Evolutionary conservation across 2,113 vertebrate species (phyloP).

Genomic region (Hypanus sabinus): DNA sequence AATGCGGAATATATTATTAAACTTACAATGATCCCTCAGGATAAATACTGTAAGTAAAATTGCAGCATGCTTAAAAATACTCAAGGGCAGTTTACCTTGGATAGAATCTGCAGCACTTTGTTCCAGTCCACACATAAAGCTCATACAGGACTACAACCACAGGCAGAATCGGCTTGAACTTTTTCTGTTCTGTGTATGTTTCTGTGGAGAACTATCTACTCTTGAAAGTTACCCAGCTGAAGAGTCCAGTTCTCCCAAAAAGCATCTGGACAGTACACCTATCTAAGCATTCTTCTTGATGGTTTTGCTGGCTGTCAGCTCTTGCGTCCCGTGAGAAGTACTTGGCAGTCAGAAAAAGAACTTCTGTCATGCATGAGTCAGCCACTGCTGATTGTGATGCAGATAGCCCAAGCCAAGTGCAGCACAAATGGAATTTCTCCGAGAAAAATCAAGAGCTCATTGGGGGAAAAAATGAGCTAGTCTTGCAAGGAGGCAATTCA

Average conservation of each 20-base stretch:
- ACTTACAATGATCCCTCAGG: too few species aligned
- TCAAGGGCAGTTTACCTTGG: not conserved
- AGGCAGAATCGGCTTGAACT: not conserved
- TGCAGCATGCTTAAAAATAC: not conserved
- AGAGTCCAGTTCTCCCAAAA: not conserved
- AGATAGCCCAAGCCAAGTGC: constrained; percentile 59
- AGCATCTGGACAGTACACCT: not conserved
- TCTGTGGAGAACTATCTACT: not conserved
- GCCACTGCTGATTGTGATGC: constrained; percentile 67
- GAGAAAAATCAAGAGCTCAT: constrained; percentile 62
- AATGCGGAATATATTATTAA: not conserved
- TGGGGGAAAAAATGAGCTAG: constrained; percentile 47
- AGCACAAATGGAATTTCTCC: constrained; percentile 59
- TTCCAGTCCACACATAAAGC: not conserved
- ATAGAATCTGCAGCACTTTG: not conserved
- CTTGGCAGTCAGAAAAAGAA: constrained; percentile 70
- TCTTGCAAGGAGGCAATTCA: constrained; percentile 55
- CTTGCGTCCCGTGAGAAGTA: constrained; percentile 51
- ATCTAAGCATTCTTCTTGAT: not conserved
- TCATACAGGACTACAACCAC: not conserved
- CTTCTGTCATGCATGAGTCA: constrained; percentile 76
- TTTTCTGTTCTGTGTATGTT: not conserved
- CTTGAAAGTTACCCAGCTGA: not conserved
- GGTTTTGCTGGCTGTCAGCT: constrained; percentile 54
- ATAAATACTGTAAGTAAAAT: not conserved